phyloP scores from a whole-genome alignment of 2,888 invertebrate genomes.

The Lasioglossum lativentre region DNA sequence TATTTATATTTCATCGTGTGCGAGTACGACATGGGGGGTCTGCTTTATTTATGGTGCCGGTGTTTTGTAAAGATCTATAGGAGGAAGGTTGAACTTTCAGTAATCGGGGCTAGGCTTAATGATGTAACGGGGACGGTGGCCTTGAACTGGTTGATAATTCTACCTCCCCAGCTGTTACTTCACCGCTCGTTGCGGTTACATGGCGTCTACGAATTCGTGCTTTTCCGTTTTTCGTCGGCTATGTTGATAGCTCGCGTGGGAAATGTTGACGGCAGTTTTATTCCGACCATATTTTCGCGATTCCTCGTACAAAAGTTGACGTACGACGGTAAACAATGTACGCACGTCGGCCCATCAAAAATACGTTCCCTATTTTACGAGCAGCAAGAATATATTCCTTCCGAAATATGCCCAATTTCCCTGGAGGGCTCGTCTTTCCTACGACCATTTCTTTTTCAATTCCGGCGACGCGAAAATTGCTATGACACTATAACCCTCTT shows the following conservation, averaged over 20 bases:
- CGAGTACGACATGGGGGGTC: not conserved
- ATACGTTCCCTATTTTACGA: not conserved
- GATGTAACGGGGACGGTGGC: slow-evolving; percentile 1
- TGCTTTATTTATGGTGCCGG: not conserved
- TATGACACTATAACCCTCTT: not conserved
- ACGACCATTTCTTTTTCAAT: not conserved
- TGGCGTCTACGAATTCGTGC: not conserved
- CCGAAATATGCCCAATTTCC: not conserved
- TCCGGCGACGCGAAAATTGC: not conserved
- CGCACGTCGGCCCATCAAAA: not conserved
- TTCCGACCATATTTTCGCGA: not conserved
- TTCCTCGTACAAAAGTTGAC: not conserved
- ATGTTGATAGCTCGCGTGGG: not conserved
- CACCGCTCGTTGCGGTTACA: not conserved
- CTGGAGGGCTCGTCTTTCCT: not conserved
- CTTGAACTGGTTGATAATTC: slow-evolving; percentile 2
- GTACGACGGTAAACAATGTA: not conserved
- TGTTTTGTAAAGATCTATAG: not conserved
- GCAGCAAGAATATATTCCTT: not conserved
- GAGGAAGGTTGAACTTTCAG: not conserved
- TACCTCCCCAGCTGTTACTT: not conserved
- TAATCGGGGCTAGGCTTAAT: not conserved
- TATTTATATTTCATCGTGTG: slow-evolving; percentile 1
- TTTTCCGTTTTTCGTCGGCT: not conserved
- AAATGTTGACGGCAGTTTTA: not conserved